Conservation (phyloP, 2,797 vertebrate species). For the Cheracebus regulus region DNA sequence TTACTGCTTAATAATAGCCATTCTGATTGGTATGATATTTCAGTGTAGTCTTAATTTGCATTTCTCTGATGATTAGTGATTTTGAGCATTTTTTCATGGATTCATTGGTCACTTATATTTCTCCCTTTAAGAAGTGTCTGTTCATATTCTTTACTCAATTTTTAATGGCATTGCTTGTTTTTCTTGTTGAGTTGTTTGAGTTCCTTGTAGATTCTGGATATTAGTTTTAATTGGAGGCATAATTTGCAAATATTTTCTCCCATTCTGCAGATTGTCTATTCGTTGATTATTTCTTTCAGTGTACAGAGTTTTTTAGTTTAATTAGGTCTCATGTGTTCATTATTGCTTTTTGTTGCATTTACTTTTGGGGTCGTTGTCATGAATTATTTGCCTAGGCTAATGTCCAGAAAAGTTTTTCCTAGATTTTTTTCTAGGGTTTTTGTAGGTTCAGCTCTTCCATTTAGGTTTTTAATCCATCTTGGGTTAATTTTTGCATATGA, state of each 20-base stretch:
- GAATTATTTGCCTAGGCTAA: background rate
- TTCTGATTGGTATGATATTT: background rate
- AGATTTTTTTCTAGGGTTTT: background rate
- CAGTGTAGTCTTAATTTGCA: background rate
- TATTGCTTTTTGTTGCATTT: background rate
- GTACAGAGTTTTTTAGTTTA: background rate
- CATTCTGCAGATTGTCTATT: background rate
- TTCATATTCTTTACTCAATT: background rate
- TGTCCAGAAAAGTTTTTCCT: background rate
- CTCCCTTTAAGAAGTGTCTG: background rate
- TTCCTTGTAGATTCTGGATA: background rate
- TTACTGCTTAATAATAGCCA: background rate
- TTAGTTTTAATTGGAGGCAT: background rate
- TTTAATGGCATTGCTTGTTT: background rate
- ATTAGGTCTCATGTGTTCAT: background rate
- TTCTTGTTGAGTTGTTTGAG: background rate
- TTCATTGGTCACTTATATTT: background rate
- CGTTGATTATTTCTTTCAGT: background rate
- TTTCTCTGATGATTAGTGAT: background rate
- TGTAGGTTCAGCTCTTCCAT: background rate
- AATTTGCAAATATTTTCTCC: background rate
- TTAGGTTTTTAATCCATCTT: background rate
- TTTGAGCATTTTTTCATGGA: background rate
- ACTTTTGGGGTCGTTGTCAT: background rate
- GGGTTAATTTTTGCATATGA: background rate